Evolutionary conservation across 2,888 invertebrate genomes (phyloP), one percentile per base, ranked within the genome.

Genomic region (Linnaemya tessellans): DNA sequence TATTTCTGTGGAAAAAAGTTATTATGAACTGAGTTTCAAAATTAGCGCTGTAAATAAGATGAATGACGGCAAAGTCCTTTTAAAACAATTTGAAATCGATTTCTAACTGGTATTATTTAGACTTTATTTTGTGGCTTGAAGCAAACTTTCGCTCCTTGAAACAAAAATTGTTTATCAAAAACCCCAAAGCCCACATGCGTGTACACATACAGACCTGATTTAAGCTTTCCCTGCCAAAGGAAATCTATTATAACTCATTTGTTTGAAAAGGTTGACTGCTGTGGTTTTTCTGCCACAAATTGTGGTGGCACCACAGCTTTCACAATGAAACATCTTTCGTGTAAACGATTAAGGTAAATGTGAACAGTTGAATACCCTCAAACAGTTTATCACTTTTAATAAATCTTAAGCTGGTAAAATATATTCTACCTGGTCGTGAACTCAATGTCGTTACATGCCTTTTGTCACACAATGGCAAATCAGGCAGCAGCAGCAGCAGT

Each of bases 251-350:
- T 18, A 43, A 65, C 43, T 65, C 56, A 77, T 65, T 77, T 60
- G 68, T 60, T 60, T 60, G 8, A 51, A 73, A 65, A 49, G 25
- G 51, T 78, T 78, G 25, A 65, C 71, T 77, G 43, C 68, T 80
- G 77, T 74, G 73, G 73, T 73, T 56, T 71, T 41, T 56, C 46
- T 54, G 38, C 81, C 77, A 73, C 74, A 84, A 64, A 51, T 81
- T 79, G 62, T 22, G 56, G 81, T 41, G 81, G 11, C 2, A 73
- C 62, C 64, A 60, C 78, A 70, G 35, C 65, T 71, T 65, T 84
- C 38, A 65, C 65, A 71, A 56, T 51, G 58, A 41, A 73, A 38
- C 68, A 58, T 74, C 38, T 56, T 80, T 41, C 70, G 35, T 15
- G 35, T 51, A 22, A 75, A 58, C 22, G 25, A n/a, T 49, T 25